Base-by-base conservation (phyloP, 1,140 invertebrate species). In the Drosophila ananassae region DNA sequence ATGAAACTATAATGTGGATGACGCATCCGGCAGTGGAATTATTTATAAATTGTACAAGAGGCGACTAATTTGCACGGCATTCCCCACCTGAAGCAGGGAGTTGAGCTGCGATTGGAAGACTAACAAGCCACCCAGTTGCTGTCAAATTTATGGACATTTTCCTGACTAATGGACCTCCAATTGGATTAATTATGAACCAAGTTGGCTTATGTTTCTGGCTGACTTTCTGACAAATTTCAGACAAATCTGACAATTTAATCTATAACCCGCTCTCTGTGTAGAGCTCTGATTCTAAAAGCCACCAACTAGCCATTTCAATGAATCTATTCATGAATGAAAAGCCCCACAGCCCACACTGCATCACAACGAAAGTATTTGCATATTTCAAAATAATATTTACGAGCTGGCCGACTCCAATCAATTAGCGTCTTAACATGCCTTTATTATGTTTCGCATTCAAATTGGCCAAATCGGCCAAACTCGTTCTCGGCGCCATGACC, bases 401-500 rank as follows among this genome's bases (percentile, higher is more conserved):
- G 62, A 48, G 17, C 32, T 5, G 50, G 41, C 7, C 28, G 51
- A 68, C 17, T 67, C 41, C 51, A 69, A 66, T 58, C 72, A 75
- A 75, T 74, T 75, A 74, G 57, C 72, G 72, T 48, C 74, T 54
- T 73, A 75, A 75, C 60, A 64, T 75, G 72, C 12, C 34, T 75
- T 75, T 48, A 74, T 58, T 74, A 75, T 74, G 72, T 69, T 69
- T 69, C 66, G 48, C 63, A 69, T 64, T 75, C 53, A 52, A 74
- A 72, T 73, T 46, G 41, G 59, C 13, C 47, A 61, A 39, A 73
- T 51, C 48, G 71, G 32, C 21, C 8, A 57, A 75, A 75, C 72
- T 51, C 41, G 72, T 75, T 74, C 72, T 75, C 72, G 54, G 72
- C 72, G 72, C 71, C 72, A 75, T 58, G 58, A 58, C 72, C 72